These are phyloP conservation scores for Xanthorhoe spadicearia DNA, from an alignment of 2,888 invertebrate genomes.

Conservation along the genomic window DNA sequence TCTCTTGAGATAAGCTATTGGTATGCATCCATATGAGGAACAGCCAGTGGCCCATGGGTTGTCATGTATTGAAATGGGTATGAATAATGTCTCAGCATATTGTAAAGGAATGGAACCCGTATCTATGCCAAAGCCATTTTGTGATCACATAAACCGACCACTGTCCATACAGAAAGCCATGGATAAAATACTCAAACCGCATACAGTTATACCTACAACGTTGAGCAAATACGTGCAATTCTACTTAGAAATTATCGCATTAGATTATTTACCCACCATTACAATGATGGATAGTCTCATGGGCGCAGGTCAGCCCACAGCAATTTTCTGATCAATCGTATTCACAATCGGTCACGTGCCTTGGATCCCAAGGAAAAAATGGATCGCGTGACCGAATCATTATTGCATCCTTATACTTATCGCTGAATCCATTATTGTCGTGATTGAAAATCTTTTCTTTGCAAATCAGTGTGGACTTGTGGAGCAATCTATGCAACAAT, in stretches of 20 bases:
- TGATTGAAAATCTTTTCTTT: conserved; percentile 34
- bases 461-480: conserved; percentile 6
- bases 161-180: not conserved
- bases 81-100: conserved; percentile 3
- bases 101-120: not conserved
- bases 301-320: conserved; percentile 43
- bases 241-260: conserved; percentile 29
- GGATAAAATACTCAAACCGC: not conserved
- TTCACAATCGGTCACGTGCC: conserved; percentile 65
- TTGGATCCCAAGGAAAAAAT: conserved; percentile 47
- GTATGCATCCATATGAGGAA: not conserved
- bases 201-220: not conserved
- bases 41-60: not conserved
- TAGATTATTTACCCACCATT: conserved; percentile 29
- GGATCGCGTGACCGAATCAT: conserved; percentile 40
- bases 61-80: not conserved
- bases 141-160: not conserved
- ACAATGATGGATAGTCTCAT: conserved; percentile 34
- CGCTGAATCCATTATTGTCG: conserved; percentile 34
- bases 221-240: conserved; percentile 14
- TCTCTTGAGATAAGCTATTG: not conserved
- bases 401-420: conserved; percentile 35
- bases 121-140: not conserved
- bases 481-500: not conserved
- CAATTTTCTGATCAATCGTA: conserved; percentile 62